Evolutionary conservation across 2,888 invertebrate species (phyloP).

Genomic region (Cryptosula pallasiana): DNA sequence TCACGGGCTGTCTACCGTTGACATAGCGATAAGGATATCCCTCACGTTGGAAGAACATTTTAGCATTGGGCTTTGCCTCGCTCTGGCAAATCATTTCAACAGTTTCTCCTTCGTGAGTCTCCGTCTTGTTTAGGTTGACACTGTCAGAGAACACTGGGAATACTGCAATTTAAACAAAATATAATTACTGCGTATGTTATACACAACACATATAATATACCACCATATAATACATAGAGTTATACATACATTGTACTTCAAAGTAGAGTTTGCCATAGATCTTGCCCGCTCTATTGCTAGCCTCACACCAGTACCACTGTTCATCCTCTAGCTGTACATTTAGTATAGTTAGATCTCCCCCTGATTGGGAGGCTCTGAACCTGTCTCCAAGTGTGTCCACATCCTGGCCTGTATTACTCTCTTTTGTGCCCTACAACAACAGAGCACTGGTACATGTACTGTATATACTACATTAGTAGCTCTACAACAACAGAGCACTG

Average conservation of each 20-base stretch:
- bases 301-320: constrained; percentile 21
- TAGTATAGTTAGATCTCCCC: background rate
- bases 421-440: background rate
- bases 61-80: background rate
- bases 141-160: background rate
- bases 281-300: background rate
- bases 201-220: too few species aligned
- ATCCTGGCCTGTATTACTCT: background rate
- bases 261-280: constrained; percentile 5
- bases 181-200: too few species aligned
- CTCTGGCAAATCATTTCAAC: constrained; percentile 10
- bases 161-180: background rate
- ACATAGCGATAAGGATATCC: background rate
- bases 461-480: too few species aligned
- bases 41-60: background rate
- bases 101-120: background rate
- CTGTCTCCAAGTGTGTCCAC: background rate
- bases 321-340: constrained; percentile 10
- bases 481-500: too few species aligned
- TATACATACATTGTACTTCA: constrained; percentile 1
- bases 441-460: too few species aligned
- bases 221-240: background rate
- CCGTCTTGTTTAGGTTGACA: constrained; percentile 13
- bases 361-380: background rate
- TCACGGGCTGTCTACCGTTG: constrained; percentile 5